phyloP scores from a whole-genome alignment of 2,797 vertebrate genomes.

The Orestias chungarensis region DNA sequence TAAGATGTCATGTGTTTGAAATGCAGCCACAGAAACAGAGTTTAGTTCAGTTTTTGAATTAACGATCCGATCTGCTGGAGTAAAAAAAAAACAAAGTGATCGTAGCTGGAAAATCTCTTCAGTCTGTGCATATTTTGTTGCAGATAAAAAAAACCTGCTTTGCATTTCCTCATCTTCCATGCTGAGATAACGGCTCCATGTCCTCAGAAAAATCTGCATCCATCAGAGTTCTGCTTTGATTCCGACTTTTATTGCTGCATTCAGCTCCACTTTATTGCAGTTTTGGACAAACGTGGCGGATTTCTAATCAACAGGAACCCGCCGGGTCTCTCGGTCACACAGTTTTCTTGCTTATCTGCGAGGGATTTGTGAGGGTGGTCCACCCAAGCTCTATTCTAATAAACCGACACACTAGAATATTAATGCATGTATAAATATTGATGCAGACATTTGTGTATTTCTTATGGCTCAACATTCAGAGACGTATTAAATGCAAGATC shows the following conservation, averaged over 20 bases:
- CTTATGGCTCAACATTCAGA: constrained; percentile 2
- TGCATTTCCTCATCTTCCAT: not conserved
- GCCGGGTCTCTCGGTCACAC: not conserved
- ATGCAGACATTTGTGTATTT: constrained; percentile 38
- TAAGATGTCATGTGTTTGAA: too few relatives aligned
- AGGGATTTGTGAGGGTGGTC: too few relatives aligned
- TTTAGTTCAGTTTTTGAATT: too few relatives aligned
- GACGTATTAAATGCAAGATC: not conserved
- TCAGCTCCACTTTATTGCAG: constrained; percentile 9
- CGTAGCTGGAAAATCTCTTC: not conserved
- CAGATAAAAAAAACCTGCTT: not conserved
- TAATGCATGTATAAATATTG: constrained; percentile 45
- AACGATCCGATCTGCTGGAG: too few relatives aligned
- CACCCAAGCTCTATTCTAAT: not conserved
- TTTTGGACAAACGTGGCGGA: not conserved
- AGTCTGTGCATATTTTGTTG: not conserved
- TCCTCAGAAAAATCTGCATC: constrained; percentile 1
- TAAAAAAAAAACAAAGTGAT: not conserved
- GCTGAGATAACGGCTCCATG: not conserved
- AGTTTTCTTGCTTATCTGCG: not conserved
- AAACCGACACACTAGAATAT: constrained; percentile 34
- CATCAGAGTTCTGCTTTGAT: constrained; percentile 9
- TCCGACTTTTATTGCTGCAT: constrained; percentile 9
- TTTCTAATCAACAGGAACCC: not conserved
- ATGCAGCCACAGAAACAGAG: too few relatives aligned